Evolutionary conservation across 2,797 vertebrate genomes (phyloP).

Genomic region (Artibeus jamaicensis): DNA sequence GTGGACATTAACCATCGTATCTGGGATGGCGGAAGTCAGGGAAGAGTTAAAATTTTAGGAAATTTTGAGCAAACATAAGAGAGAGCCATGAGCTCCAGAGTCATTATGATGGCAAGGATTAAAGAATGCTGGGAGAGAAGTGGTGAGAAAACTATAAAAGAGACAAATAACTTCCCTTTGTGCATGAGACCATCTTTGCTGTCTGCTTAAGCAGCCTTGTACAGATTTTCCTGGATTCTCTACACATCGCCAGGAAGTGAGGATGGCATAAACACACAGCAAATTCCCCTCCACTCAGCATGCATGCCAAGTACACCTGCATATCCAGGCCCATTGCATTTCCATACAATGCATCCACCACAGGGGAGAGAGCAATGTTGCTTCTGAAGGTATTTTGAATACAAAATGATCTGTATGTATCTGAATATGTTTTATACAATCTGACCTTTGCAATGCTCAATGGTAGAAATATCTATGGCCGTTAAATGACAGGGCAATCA

Average conservation of each 20-base stretch:
- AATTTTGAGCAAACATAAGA: neutral
- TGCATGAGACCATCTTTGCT: neutral
- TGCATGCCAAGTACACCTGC: neutral
- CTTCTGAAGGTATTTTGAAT: constrained; percentile 66
- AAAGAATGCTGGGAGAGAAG: neutral
- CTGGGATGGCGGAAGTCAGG: neutral
- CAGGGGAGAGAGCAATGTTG: constrained; percentile 19
- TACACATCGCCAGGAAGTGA: neutral
- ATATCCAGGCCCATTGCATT: neutral
- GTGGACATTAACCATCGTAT: neutral
- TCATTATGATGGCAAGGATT: neutral
- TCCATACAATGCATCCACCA: constrained; percentile 56
- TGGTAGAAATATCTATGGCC: neutral
- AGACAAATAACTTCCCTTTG: neutral
- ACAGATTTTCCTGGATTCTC: neutral
- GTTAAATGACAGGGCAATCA: constrained; percentile 41
- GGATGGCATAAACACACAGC: neutral
- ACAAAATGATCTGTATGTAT: constrained; percentile 56
- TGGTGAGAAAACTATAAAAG: neutral
- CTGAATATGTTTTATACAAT: constrained; percentile 22
- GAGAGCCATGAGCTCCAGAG: neutral
- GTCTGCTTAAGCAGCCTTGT: neutral
- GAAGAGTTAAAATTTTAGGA: neutral
- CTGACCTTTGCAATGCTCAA: constrained; percentile 19
- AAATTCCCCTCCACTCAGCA: neutral